Evolutionary conservation across 2,888 invertebrate species (phyloP).

Genomic region (Acrobasis repandana): DNA sequence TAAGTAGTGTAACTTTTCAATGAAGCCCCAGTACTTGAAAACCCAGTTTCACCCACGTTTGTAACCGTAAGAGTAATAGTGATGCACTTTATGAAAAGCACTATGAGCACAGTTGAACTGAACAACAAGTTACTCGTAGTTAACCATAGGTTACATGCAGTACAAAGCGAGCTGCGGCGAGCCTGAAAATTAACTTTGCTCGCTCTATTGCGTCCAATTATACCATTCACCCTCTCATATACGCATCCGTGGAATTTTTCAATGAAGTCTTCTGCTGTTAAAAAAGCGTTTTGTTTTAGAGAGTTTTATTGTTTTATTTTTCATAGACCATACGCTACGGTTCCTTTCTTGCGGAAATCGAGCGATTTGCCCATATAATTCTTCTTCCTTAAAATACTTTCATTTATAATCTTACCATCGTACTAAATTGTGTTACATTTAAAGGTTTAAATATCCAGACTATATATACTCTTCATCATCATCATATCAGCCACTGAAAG

Average conservation of each 20-base stretch:
- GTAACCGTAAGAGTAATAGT: too few relatives aligned
- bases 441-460: not conserved
- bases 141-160: constrained; percentile 43
- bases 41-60: too few relatives aligned
- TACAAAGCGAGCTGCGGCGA: constrained; percentile 77
- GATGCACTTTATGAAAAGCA: not conserved
- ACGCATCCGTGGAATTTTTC: not conserved
- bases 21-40: too few relatives aligned
- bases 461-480: not conserved
- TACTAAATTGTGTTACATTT: too few relatives aligned
- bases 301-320: not conserved
- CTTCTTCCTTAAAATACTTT: too few relatives aligned
- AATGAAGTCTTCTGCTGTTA: not conserved
- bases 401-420: too few relatives aligned
- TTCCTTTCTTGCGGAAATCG: too few relatives aligned
- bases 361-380: too few relatives aligned
- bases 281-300: not conserved
- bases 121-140: not conserved
- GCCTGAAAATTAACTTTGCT: constrained; percentile 78
- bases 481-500: too few relatives aligned
- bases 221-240: not conserved
- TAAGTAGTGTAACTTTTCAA: too few relatives aligned
- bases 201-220: constrained; percentile 70
- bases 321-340: not conserved
- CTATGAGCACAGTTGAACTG: not conserved